Evolutionary conservation across 2,888 invertebrate species (phyloP).

Genomic region (Tenthredo notha): DNA sequence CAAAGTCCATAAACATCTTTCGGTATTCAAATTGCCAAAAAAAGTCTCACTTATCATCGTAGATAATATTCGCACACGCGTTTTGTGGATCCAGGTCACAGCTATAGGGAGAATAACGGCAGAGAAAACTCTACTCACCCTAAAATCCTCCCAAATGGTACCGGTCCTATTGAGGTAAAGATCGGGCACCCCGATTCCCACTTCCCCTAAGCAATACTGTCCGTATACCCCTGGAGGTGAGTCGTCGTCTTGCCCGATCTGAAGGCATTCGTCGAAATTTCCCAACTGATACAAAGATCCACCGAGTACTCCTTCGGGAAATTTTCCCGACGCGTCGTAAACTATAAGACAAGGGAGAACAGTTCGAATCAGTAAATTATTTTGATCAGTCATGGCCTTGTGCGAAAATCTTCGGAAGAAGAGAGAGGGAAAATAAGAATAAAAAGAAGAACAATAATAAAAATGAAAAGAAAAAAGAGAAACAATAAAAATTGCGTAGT

Average conservation of each 20-base stretch:
- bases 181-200: slow-evolving; percentile 65
- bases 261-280: slow-evolving; percentile 86
- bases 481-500: not conserved
- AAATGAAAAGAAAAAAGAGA: not conserved
- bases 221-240: slow-evolving; percentile 65
- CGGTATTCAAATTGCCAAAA: not conserved
- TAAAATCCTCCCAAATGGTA: slow-evolving; percentile 66
- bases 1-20: not conserved
- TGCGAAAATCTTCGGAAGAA: not conserved
- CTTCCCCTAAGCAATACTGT: slow-evolving; percentile 69
- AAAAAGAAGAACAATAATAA: not conserved
- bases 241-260: slow-evolving; percentile 63
- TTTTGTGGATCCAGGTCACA: not conserved
- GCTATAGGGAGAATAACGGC: not conserved
- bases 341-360: slow-evolving; percentile 79
- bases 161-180: slow-evolving; percentile 56
- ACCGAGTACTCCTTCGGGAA: slow-evolving; percentile 84
- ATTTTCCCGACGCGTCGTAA: slow-evolving; percentile 87
- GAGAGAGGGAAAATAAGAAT: not conserved
- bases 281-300: slow-evolving; percentile 87
- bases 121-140: not conserved
- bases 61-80: not conserved
- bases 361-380: slow-evolving; percentile 30
- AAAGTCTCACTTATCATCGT: not conserved
- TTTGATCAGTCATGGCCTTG: not conserved